Evolutionary conservation across 2,888 invertebrate genomes (phyloP).

Genomic region (Eupeodes luniger): DNA sequence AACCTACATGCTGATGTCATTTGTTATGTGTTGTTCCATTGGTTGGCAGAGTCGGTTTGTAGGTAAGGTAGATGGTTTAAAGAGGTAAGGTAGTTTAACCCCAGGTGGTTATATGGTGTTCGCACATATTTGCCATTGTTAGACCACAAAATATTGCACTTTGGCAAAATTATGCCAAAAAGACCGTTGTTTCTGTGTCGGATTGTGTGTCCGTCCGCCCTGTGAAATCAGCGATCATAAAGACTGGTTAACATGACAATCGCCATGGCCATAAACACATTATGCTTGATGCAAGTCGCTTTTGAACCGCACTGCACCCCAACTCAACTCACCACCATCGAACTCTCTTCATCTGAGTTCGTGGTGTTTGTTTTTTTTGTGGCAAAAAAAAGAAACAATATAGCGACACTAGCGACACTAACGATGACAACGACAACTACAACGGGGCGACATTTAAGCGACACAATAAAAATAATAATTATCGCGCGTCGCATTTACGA

Average conservation of each 20-base stretch:
- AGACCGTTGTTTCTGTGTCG: constrained; percentile 61
- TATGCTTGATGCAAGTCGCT: not conserved
- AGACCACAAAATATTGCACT: constrained; percentile 66
- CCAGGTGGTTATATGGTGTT: constrained; percentile 59
- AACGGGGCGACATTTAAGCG: constrained; percentile 70
- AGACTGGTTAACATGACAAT: constrained; percentile 76
- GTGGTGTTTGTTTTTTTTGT: not conserved
- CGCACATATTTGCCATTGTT: constrained; percentile 66
- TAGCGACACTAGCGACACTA: constrained; percentile 56
- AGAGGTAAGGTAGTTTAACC: not conserved
- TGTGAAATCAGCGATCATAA: constrained; percentile 67
- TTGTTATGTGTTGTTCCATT: not conserved
- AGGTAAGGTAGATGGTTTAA: too few species aligned
- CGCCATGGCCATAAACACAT: constrained; percentile 66
- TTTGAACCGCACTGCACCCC: not conserved
- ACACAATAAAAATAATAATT: constrained; percentile 76
- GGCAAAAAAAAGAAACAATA: constrained; percentile 35
- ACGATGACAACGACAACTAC: constrained; percentile 69
- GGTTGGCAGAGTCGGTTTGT: too few species aligned
- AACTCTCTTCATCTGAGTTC: constrained; percentile 17
- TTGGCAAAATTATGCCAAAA: constrained; percentile 72
- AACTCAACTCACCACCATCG: not conserved
- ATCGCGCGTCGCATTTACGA: constrained; percentile 73
- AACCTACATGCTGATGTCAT: constrained; percentile 23
- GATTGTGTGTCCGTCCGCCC: constrained; percentile 62